Conservation (phyloP, 2,888 invertebrate species). For the Lordiphosa andalusiaca region DNA sequence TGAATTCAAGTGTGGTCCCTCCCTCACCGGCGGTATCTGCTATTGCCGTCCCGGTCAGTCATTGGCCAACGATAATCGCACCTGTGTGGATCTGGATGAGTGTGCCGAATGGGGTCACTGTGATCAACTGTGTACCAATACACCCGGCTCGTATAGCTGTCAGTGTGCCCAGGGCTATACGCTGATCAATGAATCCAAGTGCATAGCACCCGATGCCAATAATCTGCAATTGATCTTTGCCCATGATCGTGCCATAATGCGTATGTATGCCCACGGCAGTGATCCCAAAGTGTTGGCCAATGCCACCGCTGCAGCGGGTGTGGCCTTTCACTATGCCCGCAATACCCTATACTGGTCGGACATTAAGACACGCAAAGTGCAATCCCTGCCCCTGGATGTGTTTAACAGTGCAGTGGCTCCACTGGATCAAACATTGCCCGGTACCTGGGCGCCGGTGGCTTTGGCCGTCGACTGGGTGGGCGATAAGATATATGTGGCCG, state of each 20-base stretch:
- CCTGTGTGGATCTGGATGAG: conserved; percentile 95
- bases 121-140: conserved; percentile 96
- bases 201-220: conserved; percentile 83
- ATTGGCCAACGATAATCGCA: conserved; percentile 90
- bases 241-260: conserved; percentile 86
- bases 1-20: conserved; percentile 94
- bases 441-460: conserved; percentile 94
- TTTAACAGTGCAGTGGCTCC: conserved; percentile 80
- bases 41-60: conserved; percentile 92
- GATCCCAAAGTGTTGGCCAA: conserved; percentile 86
- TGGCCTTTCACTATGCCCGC: conserved; percentile 90
- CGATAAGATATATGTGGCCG: conserved; percentile 96
- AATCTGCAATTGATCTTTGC: conserved; percentile 85
- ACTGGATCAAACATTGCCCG: conserved; percentile 87
- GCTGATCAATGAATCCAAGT: conserved; percentile 83
- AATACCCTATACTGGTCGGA: conserved; percentile 95
- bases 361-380: conserved; percentile 90
- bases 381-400: conserved; percentile 80
- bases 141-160: conserved; percentile 91
- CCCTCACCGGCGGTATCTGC: conserved; percentile 93
- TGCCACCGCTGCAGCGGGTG: conserved; percentile 90
- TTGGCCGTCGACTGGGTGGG: conserved; percentile 98
- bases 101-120: conserved; percentile 96
- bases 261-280: conserved; percentile 86
- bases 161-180: conserved; percentile 90